Percentiles rank a stretch among this genome's conserved stretches.
Conservation (phyloP, 2,888 invertebrate species). For the Aphodius sticticus region DNA sequence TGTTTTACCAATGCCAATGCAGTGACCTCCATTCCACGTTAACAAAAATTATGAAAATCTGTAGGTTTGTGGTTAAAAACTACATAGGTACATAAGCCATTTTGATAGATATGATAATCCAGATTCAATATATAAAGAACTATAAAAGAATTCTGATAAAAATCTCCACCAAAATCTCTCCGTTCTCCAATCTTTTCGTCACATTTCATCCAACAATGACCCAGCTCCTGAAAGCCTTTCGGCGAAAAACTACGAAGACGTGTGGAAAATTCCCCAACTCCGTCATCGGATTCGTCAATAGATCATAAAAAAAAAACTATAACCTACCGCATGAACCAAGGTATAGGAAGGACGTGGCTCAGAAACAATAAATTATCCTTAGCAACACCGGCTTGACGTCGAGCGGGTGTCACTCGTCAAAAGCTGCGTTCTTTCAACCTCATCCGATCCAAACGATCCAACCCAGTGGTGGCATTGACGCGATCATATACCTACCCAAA, state of each 20-base stretch:
- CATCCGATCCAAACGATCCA: background rate
- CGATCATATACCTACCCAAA: background rate
- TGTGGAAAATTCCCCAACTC: background rate
- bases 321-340: background rate
- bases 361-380: conserved; percentile 4
- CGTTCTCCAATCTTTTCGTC: background rate
- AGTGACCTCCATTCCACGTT: too few species aligned
- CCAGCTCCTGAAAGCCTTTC: background rate
- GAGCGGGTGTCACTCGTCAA: conserved; percentile 21
- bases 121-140: too few species aligned
- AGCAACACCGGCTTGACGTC: conserved; percentile 19
- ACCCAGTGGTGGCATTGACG: background rate
- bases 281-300: background rate
- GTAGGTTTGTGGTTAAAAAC: too few species aligned
- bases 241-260: background rate
- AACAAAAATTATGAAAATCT: too few species aligned
- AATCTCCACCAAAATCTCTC: background rate
- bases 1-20: too few species aligned
- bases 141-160: background rate
- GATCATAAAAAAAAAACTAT: background rate
- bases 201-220: background rate
- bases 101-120: too few species aligned
- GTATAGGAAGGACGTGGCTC: background rate
- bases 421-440: conserved; percentile 17
- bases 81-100: too few species aligned